Conservation (phyloP, 2,888 invertebrate genomes). For the Pemphredon lugubris region DNA sequence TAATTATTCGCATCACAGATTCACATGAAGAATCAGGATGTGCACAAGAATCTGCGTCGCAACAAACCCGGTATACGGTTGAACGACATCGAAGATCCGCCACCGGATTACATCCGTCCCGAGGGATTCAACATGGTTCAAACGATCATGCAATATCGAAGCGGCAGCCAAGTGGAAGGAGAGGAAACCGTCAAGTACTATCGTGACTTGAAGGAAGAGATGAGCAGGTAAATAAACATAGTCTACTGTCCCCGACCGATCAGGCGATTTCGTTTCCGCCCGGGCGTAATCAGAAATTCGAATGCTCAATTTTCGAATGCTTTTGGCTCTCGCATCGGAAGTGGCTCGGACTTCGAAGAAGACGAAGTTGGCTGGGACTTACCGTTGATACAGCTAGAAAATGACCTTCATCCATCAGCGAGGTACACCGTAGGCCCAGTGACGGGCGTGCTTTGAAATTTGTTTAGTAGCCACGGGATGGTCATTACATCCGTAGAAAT, state of each 20-base stretch:
- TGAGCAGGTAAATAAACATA: conserved; percentile 80
- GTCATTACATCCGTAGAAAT: too few relatives aligned
- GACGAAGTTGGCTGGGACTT: conserved; percentile 84
- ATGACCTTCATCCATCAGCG: conserved; percentile 79
- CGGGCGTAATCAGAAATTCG: conserved; percentile 65
- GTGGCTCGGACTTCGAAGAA: conserved; percentile 82
- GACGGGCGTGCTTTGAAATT: not conserved
- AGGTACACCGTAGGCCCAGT: conserved; percentile 68
- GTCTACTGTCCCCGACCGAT: not conserved
- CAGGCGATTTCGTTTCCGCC: not conserved
- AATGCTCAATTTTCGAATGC: conserved; percentile 75
- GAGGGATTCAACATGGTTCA: conserved; percentile 85
- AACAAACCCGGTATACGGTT: conserved; percentile 85
- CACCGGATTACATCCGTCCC: conserved; percentile 84
- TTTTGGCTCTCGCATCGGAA: conserved; percentile 80
- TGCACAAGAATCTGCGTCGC: conserved; percentile 85
- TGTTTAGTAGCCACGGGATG: not conserved
- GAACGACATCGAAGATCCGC: conserved; percentile 83
- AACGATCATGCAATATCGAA: conserved; percentile 80
- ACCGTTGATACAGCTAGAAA: conserved; percentile 82
- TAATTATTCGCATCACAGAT: conserved; percentile 80
- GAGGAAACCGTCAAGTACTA: conserved; percentile 78
- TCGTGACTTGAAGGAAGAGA: conserved; percentile 79
- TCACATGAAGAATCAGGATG: conserved; percentile 86
- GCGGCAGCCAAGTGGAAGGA: conserved; percentile 73